Evolutionary conservation across 2,113 vertebrate species (phyloP).

Genomic region (Pituophis catenifer): DNA sequence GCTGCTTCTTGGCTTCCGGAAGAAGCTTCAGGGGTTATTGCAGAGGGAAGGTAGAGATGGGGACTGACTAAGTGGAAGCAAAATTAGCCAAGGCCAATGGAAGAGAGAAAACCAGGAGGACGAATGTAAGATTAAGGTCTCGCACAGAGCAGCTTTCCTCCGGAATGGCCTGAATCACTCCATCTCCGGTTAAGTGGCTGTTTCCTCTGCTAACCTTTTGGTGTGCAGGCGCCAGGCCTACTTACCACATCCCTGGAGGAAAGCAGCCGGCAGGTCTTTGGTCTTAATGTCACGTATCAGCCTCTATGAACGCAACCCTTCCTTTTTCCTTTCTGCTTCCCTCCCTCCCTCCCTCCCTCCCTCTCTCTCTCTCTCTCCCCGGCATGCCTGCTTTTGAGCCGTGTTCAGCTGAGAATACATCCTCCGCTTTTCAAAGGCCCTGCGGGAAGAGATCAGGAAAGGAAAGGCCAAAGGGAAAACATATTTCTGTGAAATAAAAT

Average conservation of each 20-base stretch:
- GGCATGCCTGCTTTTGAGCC: background rate
- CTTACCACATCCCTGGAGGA: background rate
- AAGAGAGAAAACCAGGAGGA: background rate
- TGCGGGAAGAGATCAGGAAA: background rate
- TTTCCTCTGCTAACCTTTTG: conserved; percentile 48
- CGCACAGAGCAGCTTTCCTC: conserved; percentile 53
- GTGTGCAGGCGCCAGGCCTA: conserved; percentile 39
- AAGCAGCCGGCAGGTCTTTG: fast-evolving
- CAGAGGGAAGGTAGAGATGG: conserved; percentile 34
- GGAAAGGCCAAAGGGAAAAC: conserved; percentile 3
- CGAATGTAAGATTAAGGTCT: conserved; percentile 52
- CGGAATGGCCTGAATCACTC: conserved; percentile 60
- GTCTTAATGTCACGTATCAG: background rate
- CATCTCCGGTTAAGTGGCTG: conserved; percentile 30
- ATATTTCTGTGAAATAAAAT: background rate
- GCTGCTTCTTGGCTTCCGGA: conserved; percentile 47
- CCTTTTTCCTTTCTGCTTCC: background rate
- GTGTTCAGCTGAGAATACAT: background rate
- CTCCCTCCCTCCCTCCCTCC: background rate
- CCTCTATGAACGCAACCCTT: background rate
- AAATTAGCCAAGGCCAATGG: conserved; percentile 56
- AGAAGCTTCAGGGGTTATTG: conserved; percentile 50
- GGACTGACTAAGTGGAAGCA: conserved; percentile 56
- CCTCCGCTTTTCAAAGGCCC: background rate
- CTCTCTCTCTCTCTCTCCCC: background rate